Evolutionary conservation across 2,888 invertebrate species (phyloP).

Genomic region (Chymomyza caudatula): DNA sequence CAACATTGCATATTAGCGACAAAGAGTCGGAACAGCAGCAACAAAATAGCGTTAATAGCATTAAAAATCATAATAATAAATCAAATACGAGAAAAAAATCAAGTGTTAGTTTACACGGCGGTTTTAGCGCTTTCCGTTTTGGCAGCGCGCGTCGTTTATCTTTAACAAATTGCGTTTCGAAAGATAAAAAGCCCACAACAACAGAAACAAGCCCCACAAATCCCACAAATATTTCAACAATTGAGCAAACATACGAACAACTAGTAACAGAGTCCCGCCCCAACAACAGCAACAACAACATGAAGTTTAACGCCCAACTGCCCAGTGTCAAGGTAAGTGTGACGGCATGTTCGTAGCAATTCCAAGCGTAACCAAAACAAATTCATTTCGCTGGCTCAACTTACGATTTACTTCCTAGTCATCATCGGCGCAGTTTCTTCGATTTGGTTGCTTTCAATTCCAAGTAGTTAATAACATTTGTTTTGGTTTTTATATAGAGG

Average conservation of each 20-base stretch:
- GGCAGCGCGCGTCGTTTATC: constrained; percentile 66
- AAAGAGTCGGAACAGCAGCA: constrained; percentile 28
- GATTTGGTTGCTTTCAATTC: not conserved
- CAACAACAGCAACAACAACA: constrained; percentile 24
- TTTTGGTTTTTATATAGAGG: constrained; percentile 14
- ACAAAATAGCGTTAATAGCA: constrained; percentile 21
- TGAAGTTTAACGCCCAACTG: constrained; percentile 69
- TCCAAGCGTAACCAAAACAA: constrained; percentile 5
- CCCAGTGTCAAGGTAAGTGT: constrained; percentile 71
- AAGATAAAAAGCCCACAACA: constrained; percentile 44
- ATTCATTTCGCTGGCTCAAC: not conserved
- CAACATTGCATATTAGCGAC: constrained; percentile 51
- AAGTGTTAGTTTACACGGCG: constrained; percentile 28
- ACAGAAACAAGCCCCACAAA: constrained; percentile 23
- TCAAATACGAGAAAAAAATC: constrained; percentile 42
- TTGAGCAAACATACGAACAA: constrained; percentile 47
- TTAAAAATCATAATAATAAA: constrained; percentile 29
- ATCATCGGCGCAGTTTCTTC: constrained; percentile 2
- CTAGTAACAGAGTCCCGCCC: constrained; percentile 5
- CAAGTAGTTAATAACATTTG: constrained; percentile 1
- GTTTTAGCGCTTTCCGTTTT: constrained; percentile 52
- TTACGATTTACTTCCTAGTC: constrained; percentile 1
- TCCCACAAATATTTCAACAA: constrained; percentile 33
- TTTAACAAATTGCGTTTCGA: constrained; percentile 59
- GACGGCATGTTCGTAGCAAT: not conserved